phyloP scores from a whole-genome alignment of 2,113 vertebrate genomes.

The Aix galericulata region DNA sequence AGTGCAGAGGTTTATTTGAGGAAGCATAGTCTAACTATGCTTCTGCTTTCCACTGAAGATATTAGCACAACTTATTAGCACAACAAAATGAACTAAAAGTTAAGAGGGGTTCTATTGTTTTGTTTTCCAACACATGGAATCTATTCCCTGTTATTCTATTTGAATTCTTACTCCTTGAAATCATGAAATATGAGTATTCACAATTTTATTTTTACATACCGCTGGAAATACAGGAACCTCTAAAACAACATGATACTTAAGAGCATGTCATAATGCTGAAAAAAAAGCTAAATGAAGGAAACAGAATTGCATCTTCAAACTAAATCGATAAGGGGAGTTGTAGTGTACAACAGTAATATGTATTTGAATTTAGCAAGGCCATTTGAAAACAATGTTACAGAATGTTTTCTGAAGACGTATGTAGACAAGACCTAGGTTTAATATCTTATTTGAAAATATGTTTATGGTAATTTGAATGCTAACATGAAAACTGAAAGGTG shows the following conservation, averaged over 20 bases:
- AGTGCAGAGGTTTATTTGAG: background rate
- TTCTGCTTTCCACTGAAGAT: background rate
- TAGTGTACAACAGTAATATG: background rate
- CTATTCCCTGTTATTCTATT: background rate
- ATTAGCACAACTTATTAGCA: background rate
- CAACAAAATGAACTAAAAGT: background rate
- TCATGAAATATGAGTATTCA: background rate
- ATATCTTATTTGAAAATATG: slow-evolving; percentile 9
- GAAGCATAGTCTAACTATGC: background rate
- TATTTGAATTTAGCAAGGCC: background rate
- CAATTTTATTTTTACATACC: background rate
- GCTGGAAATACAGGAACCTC: background rate
- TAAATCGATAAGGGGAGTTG: background rate
- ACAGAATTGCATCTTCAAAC: accelerated
- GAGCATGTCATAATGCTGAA: background rate
- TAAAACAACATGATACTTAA: background rate
- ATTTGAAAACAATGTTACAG: background rate
- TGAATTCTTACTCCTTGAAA: background rate
- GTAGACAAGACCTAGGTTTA: background rate
- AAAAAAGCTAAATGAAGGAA: background rate
- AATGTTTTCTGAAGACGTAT: background rate
- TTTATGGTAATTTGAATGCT: background rate
- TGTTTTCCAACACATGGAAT: background rate
- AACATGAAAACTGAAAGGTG: background rate
- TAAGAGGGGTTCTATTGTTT: background rate